Evolutionary conservation across 1,140 invertebrate genomes (phyloP).

Genomic region (Carposina sasakii): DNA sequence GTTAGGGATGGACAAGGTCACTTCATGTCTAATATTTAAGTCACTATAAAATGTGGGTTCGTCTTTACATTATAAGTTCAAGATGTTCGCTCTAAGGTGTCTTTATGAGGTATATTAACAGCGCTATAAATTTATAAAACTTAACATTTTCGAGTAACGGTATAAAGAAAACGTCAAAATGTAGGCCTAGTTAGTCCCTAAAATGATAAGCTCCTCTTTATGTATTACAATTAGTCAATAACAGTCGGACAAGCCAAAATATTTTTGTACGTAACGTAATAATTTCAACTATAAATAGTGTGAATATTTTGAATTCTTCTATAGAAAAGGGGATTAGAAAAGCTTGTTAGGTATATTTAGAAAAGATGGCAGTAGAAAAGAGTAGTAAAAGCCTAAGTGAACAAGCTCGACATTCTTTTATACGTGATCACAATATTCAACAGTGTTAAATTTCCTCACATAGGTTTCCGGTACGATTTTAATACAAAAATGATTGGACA

Average conservation of each 20-base stretch:
- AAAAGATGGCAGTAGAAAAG: conserved; percentile 38
- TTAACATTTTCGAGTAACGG: conserved; percentile 40
- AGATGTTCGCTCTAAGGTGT: conserved; percentile 37
- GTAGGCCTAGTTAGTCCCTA: conserved; percentile 54
- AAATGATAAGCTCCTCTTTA: conserved; percentile 64
- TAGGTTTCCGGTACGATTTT: too few species aligned
- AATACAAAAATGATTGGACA: too few species aligned
- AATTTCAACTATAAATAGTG: neutral
- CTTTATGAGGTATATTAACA: conserved; percentile 56
- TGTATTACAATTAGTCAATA: conserved; percentile 31
- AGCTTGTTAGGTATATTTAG: conserved; percentile 25
- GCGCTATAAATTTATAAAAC: conserved; percentile 43
- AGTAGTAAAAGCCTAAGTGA: conserved; percentile 40
- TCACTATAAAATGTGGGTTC: conserved; percentile 41
- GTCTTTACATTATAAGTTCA: conserved; percentile 32
- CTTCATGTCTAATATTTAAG: conserved; percentile 63
- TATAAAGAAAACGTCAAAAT: conserved; percentile 10
- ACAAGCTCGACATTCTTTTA: conserved; percentile 38
- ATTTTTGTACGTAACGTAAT: too few species aligned
- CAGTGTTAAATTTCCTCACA: neutral
- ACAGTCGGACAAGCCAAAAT: conserved; percentile 14
- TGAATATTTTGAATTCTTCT: neutral
- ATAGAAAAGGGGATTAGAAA: conserved; percentile 25
- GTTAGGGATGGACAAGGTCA: conserved; percentile 65
- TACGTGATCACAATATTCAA: conserved; percentile 16